Evolutionary conservation across 2,888 invertebrate species (phyloP), one percentile per base, ranked within the genome.

Genomic region (Cecidostiba fungosa): DNA sequence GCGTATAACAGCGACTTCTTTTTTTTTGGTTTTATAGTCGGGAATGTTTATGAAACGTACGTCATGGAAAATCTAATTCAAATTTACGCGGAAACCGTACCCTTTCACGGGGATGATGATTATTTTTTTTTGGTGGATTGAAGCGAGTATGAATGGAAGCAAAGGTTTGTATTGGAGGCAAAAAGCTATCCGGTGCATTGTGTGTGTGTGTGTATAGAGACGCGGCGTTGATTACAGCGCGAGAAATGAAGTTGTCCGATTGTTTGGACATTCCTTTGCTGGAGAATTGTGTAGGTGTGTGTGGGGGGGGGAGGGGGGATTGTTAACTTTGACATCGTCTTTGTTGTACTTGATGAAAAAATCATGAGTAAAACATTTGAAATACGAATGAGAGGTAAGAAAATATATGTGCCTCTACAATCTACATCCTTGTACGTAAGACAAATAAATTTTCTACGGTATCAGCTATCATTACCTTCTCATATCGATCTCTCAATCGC

Each of bases 11-110:
- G 43, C 0, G 6, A 10, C 43, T 43, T 12, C 2, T 43, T 10
- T 2, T 43, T 43, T 43, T 43, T 43, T 43, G n/a, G n/a, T 43
- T 43, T 12, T 43, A 6, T 47, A 16, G 16, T 8, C 8, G 82
- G 76, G 16, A 36, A 59, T 76, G 43, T 76, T 82, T 82, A 66
- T 77, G 70, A 70, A 32, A 23, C n/a, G 32, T 14, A 12, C n/a
- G 10, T 10, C 19, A n/a, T n/a, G n/a, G 16, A 26, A 59, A 72
- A 80, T 70, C 59, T 72, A 72, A 54, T 80, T 19, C 23, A 50
- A 4, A 70, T 78, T 66, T 43, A 2, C 12, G 39, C 39, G 12
- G 39, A 39, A 43, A 8, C 1, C 1, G 12, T 43, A n/a, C n/a
- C 12, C 39, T 43, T 12, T 43, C 39, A 43, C 12, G 39, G 1